Evolutionary conservation across 2,888 invertebrate genomes (phyloP), one percentile per base, ranked within the genome.

Genomic region (Phyto melanocephala): DNA sequence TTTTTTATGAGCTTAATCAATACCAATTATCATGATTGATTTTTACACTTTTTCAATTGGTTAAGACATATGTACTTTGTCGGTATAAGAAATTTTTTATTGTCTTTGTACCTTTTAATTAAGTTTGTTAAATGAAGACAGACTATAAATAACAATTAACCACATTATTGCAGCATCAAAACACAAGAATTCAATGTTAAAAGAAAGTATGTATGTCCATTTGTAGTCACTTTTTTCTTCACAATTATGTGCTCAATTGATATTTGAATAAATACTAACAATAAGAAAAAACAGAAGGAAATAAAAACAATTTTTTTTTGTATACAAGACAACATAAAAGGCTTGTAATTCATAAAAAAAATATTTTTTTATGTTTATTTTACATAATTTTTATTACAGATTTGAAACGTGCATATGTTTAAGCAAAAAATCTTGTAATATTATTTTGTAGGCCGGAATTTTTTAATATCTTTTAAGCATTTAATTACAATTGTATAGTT

Each of bases 61-160:
- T 54, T 28, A 28, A 15, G 28, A 28, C n/a, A n/a, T n/a, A n/a
- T n/a, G n/a, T n/a, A n/a, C n/a, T n/a, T n/a, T n/a, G n/a, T n/a
- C n/a, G n/a, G n/a, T n/a, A n/a, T n/a, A n/a, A n/a, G n/a, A n/a
- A n/a, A n/a, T n/a, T n/a, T n/a, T n/a, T n/a, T n/a, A n/a, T n/a
- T n/a, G n/a, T n/a, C n/a, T n/a, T n/a, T n/a, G n/a, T n/a, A n/a
- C 11, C 8, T 13, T 22, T 50, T 22, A 22, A 20, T 50, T 50
- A 11, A 0, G 11, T 22, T 11, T 50, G 50, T 50, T 50, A 22
- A 50, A 28, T 28, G 6, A 54, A 28, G n/a, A n/a, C n/a, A 28
- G 8, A 54, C 54, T 8, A 28, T 54, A 8, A 33, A 54, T 54
- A 62, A 62, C n/a, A 62, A 62, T 62, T 22, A 62, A 42, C 22